Conservation (phyloP, 2,113 vertebrate genomes). For the Siphamia tubifer region DNA sequence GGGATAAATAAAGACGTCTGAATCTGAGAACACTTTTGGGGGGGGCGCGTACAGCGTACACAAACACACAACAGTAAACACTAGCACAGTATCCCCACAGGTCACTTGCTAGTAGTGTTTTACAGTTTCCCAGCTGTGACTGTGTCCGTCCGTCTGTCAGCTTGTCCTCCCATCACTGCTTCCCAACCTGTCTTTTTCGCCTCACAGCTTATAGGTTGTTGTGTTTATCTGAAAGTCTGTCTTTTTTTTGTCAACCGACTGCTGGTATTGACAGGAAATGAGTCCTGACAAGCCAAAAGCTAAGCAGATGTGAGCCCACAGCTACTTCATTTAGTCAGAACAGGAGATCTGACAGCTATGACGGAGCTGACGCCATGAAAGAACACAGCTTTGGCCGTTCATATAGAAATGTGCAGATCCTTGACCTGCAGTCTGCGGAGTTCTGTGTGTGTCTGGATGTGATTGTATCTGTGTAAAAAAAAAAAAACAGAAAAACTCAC, state of each 20-base stretch:
- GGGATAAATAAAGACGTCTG: no score
- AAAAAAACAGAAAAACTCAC: constrained; percentile 13
- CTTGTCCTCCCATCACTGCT: neutral
- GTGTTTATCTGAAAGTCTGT: neutral
- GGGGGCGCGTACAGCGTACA: no score
- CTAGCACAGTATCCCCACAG: no score
- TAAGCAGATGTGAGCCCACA: constrained; percentile 43
- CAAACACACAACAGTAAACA: no score
- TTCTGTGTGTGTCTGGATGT: neutral
- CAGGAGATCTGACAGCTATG: neutral
- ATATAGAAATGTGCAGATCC: neutral
- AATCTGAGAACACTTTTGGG: no score
- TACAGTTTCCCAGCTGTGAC: neutral
- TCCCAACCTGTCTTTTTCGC: neutral
- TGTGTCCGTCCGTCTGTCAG: neutral
- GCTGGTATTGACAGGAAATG: constrained; percentile 25
- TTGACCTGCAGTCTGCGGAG: neutral
- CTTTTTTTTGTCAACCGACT: constrained; percentile 24
- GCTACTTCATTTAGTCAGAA: constrained; percentile 2
- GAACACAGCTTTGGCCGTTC: neutral
- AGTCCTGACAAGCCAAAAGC: constrained; percentile 24
- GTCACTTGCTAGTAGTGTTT: no score
- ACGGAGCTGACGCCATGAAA: neutral
- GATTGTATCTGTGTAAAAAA: neutral
- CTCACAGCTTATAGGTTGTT: neutral